Evolutionary conservation across 2,113 vertebrate genomes (phyloP).

Genomic region (Chunga burmeisteri): DNA sequence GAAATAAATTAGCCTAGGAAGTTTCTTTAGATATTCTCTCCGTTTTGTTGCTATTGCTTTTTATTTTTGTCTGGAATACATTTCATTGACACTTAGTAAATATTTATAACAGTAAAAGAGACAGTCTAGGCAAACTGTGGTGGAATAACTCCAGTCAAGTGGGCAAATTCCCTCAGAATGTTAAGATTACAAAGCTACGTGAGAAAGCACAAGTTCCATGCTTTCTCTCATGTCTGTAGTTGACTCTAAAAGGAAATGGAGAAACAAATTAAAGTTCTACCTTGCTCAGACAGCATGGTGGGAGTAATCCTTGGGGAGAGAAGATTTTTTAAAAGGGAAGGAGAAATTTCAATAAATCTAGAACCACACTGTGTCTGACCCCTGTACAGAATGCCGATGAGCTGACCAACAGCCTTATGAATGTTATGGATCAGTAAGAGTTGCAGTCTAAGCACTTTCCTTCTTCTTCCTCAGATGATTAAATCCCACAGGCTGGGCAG

Average conservation of each 20-base stretch:
- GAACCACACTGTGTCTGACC: background rate
- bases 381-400: background rate
- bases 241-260: slow-evolving; percentile 30
- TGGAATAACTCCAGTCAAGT: background rate
- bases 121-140: background rate
- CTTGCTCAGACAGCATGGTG: background rate
- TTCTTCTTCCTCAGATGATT: background rate
- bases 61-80: background rate
- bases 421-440: background rate
- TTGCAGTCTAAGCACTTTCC: background rate
- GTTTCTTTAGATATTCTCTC: background rate
- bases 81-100: slow-evolving; percentile 20
- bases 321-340: background rate
- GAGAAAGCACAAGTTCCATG: background rate
- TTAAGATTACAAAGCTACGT: background rate
- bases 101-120: background rate
- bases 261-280: background rate
- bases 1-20: background rate
- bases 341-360: background rate
- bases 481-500: background rate
- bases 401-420: background rate
- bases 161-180: background rate
- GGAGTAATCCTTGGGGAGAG: background rate
- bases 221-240: background rate
- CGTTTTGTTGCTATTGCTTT: background rate